Percentiles rank a stretch among this genome's conserved stretches.
These are phyloP conservation scores for Ariopsis seemanni DNA, from an alignment of 2,113 vertebrate genomes.

Conservation along the genomic window DNA sequence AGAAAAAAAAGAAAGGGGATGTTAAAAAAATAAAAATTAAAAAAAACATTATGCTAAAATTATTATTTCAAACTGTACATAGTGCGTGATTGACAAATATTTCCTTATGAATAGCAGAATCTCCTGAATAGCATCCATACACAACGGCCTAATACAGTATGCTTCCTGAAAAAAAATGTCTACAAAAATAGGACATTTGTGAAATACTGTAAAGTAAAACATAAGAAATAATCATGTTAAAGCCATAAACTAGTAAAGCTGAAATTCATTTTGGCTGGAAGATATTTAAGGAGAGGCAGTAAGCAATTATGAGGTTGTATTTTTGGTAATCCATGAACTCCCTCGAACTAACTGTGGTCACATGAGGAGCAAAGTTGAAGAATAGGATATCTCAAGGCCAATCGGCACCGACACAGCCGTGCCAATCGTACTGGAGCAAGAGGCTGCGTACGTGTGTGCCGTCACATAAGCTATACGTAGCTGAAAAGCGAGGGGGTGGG, in stretches of 20 bases:
- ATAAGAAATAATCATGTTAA: not conserved
- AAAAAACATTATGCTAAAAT: not conserved
- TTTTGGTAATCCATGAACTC: constrained; percentile 16
- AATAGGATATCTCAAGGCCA: constrained; percentile 42
- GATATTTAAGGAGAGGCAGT: not conserved
- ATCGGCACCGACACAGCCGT: constrained; percentile 44
- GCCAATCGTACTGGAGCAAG: constrained; percentile 61
- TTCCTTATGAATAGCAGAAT: not conserved
- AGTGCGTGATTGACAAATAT: not conserved
- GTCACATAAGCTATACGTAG: constrained; percentile 60
- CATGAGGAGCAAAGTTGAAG: constrained; percentile 48
- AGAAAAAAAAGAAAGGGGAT: not conserved
- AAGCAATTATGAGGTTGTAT: not conserved
- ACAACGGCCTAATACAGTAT: not conserved
- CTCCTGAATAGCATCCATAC: not conserved
- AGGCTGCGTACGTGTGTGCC: constrained; percentile 69
- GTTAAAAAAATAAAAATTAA: not conserved
- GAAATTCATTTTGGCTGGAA: not conserved
- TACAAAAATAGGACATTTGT: not conserved
- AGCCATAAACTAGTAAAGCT: not conserved
- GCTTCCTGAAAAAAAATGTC: not conserved
- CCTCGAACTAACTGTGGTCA: constrained; percentile 44
- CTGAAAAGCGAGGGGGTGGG: constrained; percentile 20
- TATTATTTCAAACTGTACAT: too few species aligned
- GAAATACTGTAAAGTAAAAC: not conserved